Conservation (phyloP, 2,888 invertebrate species). For the Ommatoiulus sabulosus region DNA sequence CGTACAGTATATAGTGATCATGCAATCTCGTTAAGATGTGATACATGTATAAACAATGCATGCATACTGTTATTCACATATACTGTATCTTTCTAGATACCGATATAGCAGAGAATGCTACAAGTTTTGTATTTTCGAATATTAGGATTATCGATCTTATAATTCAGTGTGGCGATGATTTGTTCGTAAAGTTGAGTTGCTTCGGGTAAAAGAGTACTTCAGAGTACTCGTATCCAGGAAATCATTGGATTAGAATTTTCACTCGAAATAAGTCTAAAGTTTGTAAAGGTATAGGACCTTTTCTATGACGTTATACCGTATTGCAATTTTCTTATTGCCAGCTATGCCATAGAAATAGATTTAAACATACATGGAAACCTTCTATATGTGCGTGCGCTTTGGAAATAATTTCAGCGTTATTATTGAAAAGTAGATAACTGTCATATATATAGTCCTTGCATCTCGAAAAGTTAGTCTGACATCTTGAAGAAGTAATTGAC, state of each 20-base stretch:
- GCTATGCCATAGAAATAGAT: not conserved
- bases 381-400: not conserved
- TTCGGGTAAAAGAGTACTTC: not conserved
- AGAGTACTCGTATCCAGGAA: not conserved
- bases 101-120: too few species aligned
- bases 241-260: not conserved
- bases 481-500: constrained; percentile 38
- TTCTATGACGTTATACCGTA: not conserved
- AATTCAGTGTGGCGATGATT: not conserved
- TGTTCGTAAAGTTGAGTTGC: not conserved
- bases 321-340: not conserved
- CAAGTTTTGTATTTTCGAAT: not conserved
- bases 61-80: too few species aligned
- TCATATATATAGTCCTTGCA: constrained; percentile 21
- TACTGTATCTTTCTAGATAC: too few species aligned
- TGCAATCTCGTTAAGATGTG: too few species aligned
- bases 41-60: too few species aligned
- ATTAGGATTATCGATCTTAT: not conserved
- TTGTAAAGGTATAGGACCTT: not conserved
- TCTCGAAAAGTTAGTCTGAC: constrained; percentile 24
- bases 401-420: constrained; percentile 20
- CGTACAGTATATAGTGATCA: too few species aligned
- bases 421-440: constrained; percentile 48
- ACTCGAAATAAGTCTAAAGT: not conserved
- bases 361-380: not conserved